Evolutionary conservation across 2,113 vertebrate species (phyloP), one percentile per base, ranked within the genome.

Genomic region (Pampusana beccarii): DNA sequence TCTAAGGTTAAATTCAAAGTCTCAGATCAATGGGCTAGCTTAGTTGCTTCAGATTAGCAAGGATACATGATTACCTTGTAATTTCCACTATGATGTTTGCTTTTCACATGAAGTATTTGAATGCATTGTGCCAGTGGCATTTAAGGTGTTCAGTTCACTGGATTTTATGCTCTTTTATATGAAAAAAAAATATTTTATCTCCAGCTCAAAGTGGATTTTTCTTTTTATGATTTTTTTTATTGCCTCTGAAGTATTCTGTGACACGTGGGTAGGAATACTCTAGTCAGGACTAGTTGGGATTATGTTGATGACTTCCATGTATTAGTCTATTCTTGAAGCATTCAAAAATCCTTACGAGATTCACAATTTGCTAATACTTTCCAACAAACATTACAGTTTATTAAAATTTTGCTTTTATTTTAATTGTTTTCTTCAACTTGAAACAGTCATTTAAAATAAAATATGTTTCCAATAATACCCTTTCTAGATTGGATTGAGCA

Each of bases 141-240:
- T 93, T 77, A 86, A 86, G n/a, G 46, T 83, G 50, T 77, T 92
- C 67, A 48, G n/a, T 72, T 96, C 58, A 73, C 46, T 88, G n/a
- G 9, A 81, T 92, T 93, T 92, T 92, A 79, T 83, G 11, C 1
- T 58, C 20, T 53, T 77, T 51, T 28, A 57, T 67, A 44, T 13
- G 15, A 75, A 80, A 50, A 80, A 89, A 61, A 28, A 42, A n/a
- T 73, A 21, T 58, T 89, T 93, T 78, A 70, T 82, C 48, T 96
- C 24, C 10, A 64, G 11, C 18, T 75, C 44, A 80, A 83, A 88
- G 20, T 81, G 36, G 6, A 40, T 88, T 96, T 95, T 67, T 83
- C 36, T 71, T 91, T 80, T 80, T 62, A 50, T 42, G 26, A 34
- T 82, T 90, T 29, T 78, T 91, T 95, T 65, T 90, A 24, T 86